Percentiles rank a stretch among this genome's conserved stretches.
Conservation (phyloP, 2,888 invertebrate genomes). For the Gerris lacustris region DNA sequence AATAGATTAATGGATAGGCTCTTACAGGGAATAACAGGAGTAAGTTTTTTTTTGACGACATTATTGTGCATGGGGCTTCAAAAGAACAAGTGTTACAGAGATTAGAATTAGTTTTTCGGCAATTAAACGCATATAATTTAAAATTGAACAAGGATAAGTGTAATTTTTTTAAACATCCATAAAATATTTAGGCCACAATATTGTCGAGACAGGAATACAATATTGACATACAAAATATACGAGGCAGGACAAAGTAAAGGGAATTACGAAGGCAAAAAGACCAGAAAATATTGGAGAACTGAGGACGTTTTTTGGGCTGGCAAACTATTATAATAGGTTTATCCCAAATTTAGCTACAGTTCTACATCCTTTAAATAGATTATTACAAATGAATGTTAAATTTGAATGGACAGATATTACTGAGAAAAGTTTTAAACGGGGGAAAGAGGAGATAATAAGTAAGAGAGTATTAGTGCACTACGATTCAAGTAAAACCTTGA, state of each 20-base stretch:
- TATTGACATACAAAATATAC: too few relatives aligned
- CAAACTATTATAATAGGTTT: conserved; percentile 34
- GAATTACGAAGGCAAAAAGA: conserved; percentile 24
- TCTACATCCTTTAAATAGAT: conserved; percentile 31
- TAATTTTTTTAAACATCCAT: conserved; percentile 21
- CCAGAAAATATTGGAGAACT: conserved; percentile 31
- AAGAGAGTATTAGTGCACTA: conserved; percentile 27
- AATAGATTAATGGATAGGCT: background rate
- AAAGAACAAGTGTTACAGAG: background rate
- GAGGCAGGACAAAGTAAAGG: conserved; percentile 21
- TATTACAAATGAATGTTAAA: conserved; percentile 25
- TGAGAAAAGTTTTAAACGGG: background rate
- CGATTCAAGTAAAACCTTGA: too few relatives aligned
- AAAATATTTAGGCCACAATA: conserved; percentile 26
- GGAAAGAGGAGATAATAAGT: background rate
- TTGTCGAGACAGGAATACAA: conserved; percentile 20
- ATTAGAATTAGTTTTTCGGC: background rate
- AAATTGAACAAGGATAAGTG: too few relatives aligned
- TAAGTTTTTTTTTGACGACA: conserved; percentile 20
- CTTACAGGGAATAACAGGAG: conserved; percentile 28
- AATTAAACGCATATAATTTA: conserved; percentile 3
- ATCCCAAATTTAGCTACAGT: conserved; percentile 31
- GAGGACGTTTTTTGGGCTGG: conserved; percentile 31
- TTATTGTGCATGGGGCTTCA: conserved; percentile 12
- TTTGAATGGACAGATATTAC: conserved; percentile 22